Evolutionary conservation across 2,888 invertebrate genomes (phyloP).

Genomic region (Hemicrepidius hirtus): DNA sequence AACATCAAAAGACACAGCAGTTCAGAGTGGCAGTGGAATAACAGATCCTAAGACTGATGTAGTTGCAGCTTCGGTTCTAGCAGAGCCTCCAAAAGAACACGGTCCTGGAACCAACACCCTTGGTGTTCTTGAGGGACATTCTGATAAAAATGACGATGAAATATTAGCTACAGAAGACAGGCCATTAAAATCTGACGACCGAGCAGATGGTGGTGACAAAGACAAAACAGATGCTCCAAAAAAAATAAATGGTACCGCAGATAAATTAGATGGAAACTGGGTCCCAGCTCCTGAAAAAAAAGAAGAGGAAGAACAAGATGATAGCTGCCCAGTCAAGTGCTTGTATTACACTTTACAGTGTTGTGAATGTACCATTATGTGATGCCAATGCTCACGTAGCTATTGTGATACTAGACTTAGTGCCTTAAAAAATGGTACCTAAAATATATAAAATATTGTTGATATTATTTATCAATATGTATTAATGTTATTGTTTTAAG

Average conservation of each 20-base stretch:
- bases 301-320: slow-evolving; percentile 71
- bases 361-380: slow-evolving; percentile 76
- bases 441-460: slow-evolving; percentile 3
- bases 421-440: slow-evolving; percentile 10
- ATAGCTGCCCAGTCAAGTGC: slow-evolving; percentile 77
- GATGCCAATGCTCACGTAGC: slow-evolving; percentile 45
- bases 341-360: slow-evolving; percentile 79
- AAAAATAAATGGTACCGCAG: slow-evolving; percentile 47
- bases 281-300: slow-evolving; percentile 51
- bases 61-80: slow-evolving; percentile 45
- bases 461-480: slow-evolving; percentile 21
- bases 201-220: slow-evolving; percentile 47
- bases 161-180: slow-evolving; percentile 42
- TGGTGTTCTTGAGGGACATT: slow-evolving; percentile 24
- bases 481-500: slow-evolving; percentile 9
- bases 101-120: slow-evolving; percentile 43
- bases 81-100: slow-evolving; percentile 52
- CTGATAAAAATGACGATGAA: slow-evolving; percentile 44
- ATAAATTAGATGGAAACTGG: slow-evolving; percentile 50
- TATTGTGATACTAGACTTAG: slow-evolving; percentile 48
- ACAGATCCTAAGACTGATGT: slow-evolving; percentile 42
- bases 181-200: slow-evolving; percentile 50
- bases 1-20: slow-evolving; percentile 56
- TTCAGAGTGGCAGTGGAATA: slow-evolving; percentile 38
- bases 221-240: slow-evolving; percentile 45